Percentiles rank a stretch among this genome's conserved stretches.
These are phyloP conservation scores for Agrypnus murinus DNA, from an alignment of 2,888 invertebrate species.

Conservation along the genomic window DNA sequence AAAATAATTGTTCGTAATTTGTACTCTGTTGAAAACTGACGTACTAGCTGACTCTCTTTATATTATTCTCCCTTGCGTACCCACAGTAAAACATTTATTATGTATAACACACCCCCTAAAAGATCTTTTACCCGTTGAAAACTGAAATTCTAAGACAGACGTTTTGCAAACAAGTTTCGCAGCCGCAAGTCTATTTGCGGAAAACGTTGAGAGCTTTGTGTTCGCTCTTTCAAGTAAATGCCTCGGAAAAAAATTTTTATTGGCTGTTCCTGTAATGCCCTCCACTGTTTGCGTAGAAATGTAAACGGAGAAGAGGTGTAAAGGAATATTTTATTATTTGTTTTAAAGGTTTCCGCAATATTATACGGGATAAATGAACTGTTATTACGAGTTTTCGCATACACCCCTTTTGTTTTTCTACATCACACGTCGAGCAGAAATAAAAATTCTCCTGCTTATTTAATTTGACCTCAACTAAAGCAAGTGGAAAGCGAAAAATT, in stretches of 20 bases:
- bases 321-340: constrained; percentile 17
- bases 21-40: constrained; percentile 35
- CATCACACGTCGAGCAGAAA: no score
- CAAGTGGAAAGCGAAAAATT: no score
- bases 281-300: neutral
- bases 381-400: no score
- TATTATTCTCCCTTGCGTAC: no score
- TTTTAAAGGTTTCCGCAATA: neutral
- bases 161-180: constrained; percentile 20
- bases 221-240: neutral
- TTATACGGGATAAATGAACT: neutral
- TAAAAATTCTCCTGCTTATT: no score
- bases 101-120: constrained; percentile 16
- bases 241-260: constrained; percentile 17
- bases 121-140: constrained; percentile 28
- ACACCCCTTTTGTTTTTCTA: no score
- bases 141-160: constrained; percentile 29
- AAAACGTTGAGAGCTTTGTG: constrained; percentile 6
- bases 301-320: neutral
- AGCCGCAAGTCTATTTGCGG: neutral
- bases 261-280: constrained; percentile 19
- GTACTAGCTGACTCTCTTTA: constrained; percentile 10
- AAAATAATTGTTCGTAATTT: constrained; percentile 45
- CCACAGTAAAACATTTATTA: constrained; percentile 25
- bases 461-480: no score